A percentile compares a stretch with the other conserved stretches of the same genome.
Evolutionary conservation across 1,140 invertebrate species (phyloP).

Genomic region (Drosophila guanche): DNA sequence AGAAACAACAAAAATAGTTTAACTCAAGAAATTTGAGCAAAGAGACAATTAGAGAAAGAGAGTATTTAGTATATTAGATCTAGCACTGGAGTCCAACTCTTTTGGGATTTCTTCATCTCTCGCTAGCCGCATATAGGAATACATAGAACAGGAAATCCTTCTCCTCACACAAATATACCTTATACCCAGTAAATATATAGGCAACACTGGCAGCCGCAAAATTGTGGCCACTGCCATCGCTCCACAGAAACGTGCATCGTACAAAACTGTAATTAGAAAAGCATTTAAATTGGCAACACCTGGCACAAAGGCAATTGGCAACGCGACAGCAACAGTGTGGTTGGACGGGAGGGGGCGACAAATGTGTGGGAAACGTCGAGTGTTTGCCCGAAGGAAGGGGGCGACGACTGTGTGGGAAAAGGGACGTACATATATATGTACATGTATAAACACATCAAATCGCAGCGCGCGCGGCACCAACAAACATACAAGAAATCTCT

Average conservation of each 20-base stretch:
- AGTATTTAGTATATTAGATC: conserved; percentile 24
- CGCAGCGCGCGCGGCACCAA: conserved; percentile 50
- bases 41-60: background rate
- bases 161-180: background rate
- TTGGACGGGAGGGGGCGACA: background rate
- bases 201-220: conserved; percentile 32
- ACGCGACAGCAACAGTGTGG: conserved; percentile 24
- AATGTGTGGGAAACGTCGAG: background rate
- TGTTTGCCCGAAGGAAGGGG: background rate
- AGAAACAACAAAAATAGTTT: conserved; percentile 3
- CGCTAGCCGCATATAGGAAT: too few species aligned
- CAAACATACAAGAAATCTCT: conserved; percentile 65
- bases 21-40: background rate
- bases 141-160: too few species aligned
- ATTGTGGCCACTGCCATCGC: conserved; percentile 13
- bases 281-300: conserved; percentile 79
- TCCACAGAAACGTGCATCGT: background rate
- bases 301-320: conserved; percentile 66
- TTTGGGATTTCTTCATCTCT: too few species aligned
- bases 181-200: background rate
- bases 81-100: background rate
- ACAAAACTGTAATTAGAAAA: conserved; percentile 53
- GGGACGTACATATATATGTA: background rate
- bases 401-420: background rate
- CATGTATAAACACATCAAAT: conserved; percentile 75